A percentile compares a stretch with the other conserved stretches of the same genome.
phyloP scores from a whole-genome alignment of 2,888 invertebrate genomes.

The Noctua fimbriata region DNA sequence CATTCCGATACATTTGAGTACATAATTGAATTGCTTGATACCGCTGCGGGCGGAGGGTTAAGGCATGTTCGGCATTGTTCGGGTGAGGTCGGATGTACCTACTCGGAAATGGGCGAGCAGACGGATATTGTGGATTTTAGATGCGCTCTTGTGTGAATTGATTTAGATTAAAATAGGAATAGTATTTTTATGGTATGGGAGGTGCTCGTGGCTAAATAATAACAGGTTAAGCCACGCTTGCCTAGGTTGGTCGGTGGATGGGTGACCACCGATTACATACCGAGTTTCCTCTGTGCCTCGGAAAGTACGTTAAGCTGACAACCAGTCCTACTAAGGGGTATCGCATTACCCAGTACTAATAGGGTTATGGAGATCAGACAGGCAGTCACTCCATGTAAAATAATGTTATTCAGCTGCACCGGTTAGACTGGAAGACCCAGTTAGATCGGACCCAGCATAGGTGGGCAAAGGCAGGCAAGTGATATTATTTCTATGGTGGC shows the following conservation, averaged over 20 bases:
- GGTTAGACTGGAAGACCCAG: no score
- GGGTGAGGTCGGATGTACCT: conserved; percentile 7
- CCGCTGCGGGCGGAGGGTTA: conserved; percentile 45
- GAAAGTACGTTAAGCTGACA: neutral
- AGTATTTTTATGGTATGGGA: neutral
- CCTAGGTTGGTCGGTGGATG: neutral
- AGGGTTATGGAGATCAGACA: neutral
- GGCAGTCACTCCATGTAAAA: neutral
- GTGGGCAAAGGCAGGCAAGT: no score
- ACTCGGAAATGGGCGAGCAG: conserved; percentile 33
- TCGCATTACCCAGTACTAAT: neutral
- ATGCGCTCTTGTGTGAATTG: neutral
- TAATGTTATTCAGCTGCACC: neutral
- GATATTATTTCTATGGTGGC: no score
- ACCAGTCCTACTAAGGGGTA: neutral
- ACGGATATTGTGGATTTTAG: conserved; percentile 10
- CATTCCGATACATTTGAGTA: conserved; percentile 69
- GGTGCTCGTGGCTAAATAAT: neutral
- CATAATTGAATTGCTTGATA: conserved; percentile 66
- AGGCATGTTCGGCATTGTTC: conserved; percentile 17
- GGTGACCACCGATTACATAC: neutral
- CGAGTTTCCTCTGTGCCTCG: neutral
- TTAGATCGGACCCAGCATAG: no score
- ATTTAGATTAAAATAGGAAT: neutral
- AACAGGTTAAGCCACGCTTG: neutral